Percentiles rank a stretch among this genome's conserved stretches.
These are phyloP conservation scores for Saiga tatarica DNA, from an alignment of 2,113 vertebrate species.

Conservation along the genomic window DNA sequence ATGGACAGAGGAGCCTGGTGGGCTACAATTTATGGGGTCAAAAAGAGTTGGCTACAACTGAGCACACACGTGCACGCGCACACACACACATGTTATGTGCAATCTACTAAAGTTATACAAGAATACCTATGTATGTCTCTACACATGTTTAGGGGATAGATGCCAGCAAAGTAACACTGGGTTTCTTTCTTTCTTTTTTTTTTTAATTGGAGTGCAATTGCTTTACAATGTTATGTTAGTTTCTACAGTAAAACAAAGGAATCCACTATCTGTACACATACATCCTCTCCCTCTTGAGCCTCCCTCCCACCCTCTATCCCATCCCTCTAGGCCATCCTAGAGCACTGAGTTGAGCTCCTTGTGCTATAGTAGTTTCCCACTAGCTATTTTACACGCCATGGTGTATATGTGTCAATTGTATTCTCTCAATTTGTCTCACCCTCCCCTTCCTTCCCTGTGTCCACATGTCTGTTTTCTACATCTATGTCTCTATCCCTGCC, in stretches of 20 bases:
- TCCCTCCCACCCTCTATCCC: neutral
- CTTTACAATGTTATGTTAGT: neutral
- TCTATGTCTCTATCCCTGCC: neutral
- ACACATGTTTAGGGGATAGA: neutral
- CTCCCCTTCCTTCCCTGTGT: neutral
- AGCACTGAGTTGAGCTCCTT: neutral
- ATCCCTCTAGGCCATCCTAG: neutral
- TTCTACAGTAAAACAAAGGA: neutral
- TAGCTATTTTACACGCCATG: neutral
- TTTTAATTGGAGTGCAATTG: neutral
- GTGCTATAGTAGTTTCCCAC: neutral
- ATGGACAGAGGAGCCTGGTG: neutral
- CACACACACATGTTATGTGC: neutral
- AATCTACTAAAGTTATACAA: neutral
- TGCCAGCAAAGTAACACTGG: neutral
- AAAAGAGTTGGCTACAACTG: neutral
- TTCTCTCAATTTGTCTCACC: neutral
- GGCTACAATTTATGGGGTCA: neutral
- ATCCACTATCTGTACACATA: accelerated
- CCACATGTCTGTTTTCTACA: neutral
- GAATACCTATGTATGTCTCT: neutral
- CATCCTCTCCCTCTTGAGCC: neutral
- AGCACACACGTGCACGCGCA: accelerated
- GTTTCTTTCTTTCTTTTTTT: neutral
- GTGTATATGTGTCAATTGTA: neutral